Base-by-base conservation (phyloP, 2,797 vertebrate genomes). In the Florisuga fusca region DNA sequence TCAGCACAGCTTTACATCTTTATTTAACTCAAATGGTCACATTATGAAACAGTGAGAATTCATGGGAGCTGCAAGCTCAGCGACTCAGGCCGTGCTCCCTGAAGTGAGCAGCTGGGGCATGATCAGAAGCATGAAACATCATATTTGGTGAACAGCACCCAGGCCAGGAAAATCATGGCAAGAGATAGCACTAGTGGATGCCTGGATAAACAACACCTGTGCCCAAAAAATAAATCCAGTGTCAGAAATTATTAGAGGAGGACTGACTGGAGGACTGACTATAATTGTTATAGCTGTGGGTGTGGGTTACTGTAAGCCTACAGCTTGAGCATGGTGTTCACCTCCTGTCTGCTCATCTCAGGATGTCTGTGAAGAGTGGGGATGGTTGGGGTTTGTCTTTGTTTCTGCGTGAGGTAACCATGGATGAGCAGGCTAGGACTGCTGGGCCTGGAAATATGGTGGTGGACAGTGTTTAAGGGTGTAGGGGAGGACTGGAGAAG, bases 221-320 rank as follows among this genome's bases (percentile, higher is more conserved):
- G 45, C 20, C 5, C 20, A 74, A 29, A 72, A 82, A 92, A 33
- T 18, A 81, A 58, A 72, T 38, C 23, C 3, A 5, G 3, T 74
- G 22, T 41, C 71, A 59, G 45, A 63, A 80, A 31, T 9, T 36
- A 5, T 45, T 45, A 50, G 38, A 36, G 87, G 61, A 72, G 12
- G 29, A 18, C 0, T 68, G 34, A 59, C 4, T 27, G n/a, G 45
- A 81, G 66, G 41, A 26, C 20, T n/a, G n/a, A n/a, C n/a, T n/a
- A 26, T 6, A 0, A 10, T 16, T 31, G 8, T 14, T 1, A 3
- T 2, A 16, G 38, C 38, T 48, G 17, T 33, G 50, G 54, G 33
- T 54, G 31, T 29, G 12, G 19, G 9, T 14, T 59, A 3, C 61
- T 17, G 4, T 23, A n/a, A 74, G 31, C 14, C 20, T 18, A 21